A percentile compares a stretch with the other conserved stretches of the same genome.
These are phyloP conservation scores for Halesus radiatus DNA, from an alignment of 1,140 invertebrate genomes.

Conservation along the genomic window DNA sequence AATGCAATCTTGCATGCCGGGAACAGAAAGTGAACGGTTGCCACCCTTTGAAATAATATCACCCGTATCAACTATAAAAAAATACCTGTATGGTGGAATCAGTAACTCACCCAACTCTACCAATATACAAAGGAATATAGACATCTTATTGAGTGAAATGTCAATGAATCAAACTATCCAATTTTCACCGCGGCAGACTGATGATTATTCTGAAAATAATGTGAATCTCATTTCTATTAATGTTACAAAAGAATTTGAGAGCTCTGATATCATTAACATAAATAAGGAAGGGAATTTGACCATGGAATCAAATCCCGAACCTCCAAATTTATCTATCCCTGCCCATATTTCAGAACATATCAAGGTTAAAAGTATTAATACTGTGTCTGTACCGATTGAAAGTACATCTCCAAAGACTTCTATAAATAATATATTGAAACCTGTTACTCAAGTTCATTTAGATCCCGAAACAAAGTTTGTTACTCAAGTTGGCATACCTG, in stretches of 20 bases:
- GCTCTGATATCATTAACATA: background rate
- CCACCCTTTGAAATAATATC: constrained; percentile 31
- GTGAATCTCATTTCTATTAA: background rate
- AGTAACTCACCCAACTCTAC: background rate
- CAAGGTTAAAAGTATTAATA: background rate
- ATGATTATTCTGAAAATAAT: constrained; percentile 16
- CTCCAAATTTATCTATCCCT: background rate
- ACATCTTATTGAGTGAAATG: background rate
- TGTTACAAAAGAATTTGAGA: background rate
- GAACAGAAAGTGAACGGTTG: background rate
- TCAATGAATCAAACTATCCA: constrained; percentile 19
- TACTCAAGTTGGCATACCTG: background rate
- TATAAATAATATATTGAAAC: background rate
- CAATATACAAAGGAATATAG: constrained; percentile 13
- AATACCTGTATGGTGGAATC: constrained; percentile 8
- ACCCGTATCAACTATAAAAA: constrained; percentile 12
- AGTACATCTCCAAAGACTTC: background rate
- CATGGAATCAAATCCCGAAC: too few species aligned
- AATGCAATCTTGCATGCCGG: background rate
- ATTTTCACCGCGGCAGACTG: background rate
- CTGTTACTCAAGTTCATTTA: background rate
- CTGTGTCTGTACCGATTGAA: background rate
- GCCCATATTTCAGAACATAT: background rate
- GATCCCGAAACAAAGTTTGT: background rate
- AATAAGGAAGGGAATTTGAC: too few species aligned